Evolutionary conservation across 2,888 invertebrate genomes (phyloP).

Genomic region (Drosophila phalerata): DNA sequence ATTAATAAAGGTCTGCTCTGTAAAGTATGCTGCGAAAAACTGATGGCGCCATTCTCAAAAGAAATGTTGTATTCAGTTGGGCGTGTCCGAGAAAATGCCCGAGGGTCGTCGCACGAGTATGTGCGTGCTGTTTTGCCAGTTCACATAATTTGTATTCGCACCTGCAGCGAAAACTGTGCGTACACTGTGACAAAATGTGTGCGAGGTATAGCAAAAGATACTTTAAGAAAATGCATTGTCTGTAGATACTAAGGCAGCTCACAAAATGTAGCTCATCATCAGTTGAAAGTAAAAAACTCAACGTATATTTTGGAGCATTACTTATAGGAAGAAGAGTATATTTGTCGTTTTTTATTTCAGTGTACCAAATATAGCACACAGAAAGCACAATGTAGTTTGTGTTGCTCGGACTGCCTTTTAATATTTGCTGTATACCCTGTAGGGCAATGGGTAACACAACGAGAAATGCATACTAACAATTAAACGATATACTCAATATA

Average conservation of each 20-base stretch:
- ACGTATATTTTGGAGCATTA: too few species aligned
- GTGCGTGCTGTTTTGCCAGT: constrained; percentile 42
- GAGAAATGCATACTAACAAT: not conserved
- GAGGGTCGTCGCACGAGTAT: constrained; percentile 1
- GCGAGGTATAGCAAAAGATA: not conserved
- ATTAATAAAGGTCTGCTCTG: constrained; percentile 2
- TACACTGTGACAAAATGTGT: constrained; percentile 36
- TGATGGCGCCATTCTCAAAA: not conserved
- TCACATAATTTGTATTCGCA: constrained; percentile 49
- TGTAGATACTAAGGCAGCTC: not conserved
- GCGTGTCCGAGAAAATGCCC: constrained; percentile 1
- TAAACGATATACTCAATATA: not conserved
- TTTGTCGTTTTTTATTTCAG: not conserved
- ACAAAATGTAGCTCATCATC: not conserved
- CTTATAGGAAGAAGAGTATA: not conserved
- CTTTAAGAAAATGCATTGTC: not conserved
- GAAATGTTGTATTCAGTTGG: constrained; percentile 10
- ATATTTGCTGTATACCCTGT: constrained; percentile 22
- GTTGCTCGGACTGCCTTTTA: constrained; percentile 17
- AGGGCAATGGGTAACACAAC: constrained; percentile 1
- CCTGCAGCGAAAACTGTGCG: constrained; percentile 28
- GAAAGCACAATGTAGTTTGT: constrained; percentile 6
- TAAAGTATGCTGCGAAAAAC: constrained; percentile 36
- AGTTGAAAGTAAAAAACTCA: not conserved
- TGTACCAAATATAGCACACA: constrained; percentile 6